Evolutionary conservation across 2,797 vertebrate genomes (phyloP).

Genomic region (Eulemur mongoz): DNA sequence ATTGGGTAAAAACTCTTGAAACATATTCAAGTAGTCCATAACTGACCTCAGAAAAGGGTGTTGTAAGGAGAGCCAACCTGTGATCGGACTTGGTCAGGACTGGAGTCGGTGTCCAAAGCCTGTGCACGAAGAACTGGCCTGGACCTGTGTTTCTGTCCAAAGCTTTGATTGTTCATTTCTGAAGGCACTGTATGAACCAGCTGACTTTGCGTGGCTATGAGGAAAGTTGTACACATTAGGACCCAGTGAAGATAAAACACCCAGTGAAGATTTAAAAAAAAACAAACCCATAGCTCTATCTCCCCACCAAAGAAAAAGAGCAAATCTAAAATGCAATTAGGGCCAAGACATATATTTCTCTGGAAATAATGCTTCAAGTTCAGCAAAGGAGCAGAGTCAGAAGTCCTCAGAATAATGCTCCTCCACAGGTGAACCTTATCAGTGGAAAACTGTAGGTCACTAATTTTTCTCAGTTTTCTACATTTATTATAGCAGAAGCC

Average conservation of each 20-base stretch:
- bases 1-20: not conserved
- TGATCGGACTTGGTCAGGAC: not conserved
- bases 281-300: not conserved
- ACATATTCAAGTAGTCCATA: not conserved
- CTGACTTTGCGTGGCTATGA: not conserved
- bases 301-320: not conserved
- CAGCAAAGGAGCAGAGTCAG: not conserved
- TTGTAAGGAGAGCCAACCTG: not conserved
- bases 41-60: not conserved
- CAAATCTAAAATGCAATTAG: not conserved
- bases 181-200: not conserved
- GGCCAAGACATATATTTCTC: not conserved
- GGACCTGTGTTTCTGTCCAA: not conserved
- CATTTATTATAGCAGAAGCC: not conserved
- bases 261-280: not conserved
- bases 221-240: not conserved
- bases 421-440: not conserved
- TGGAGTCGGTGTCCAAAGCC: not conserved
- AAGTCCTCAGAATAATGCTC: not conserved
- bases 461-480: not conserved
- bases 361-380: slow-evolving; percentile 5
- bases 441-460: not conserved
- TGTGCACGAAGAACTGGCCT: not conserved
- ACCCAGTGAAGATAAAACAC: not conserved
- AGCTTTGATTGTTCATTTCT: not conserved